Percentiles rank a stretch among this genome's conserved stretches.
Evolutionary conservation across 1,140 invertebrate genomes (phyloP).

Genomic region (Drosophila tsacasi): DNA sequence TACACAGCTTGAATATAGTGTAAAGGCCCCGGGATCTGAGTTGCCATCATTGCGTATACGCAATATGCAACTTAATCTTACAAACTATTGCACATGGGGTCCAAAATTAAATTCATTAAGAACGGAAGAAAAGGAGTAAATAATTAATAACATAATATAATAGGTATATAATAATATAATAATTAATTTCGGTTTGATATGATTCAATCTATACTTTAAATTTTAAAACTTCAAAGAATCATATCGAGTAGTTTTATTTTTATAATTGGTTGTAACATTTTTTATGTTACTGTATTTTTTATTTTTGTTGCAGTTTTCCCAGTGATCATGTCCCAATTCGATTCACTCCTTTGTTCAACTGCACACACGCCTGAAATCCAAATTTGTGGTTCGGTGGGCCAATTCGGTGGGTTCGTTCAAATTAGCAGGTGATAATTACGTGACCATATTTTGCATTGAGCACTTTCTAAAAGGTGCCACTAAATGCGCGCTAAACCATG

Average conservation of each 20-base stretch:
- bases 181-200: no score
- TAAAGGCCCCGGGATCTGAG: neutral
- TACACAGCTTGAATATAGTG: neutral
- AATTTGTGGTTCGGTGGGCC: conserved; percentile 47
- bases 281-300: neutral
- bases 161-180: no score
- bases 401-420: conserved; percentile 6
- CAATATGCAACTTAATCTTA: neutral
- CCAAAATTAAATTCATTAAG: no score
- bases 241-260: no score
- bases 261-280: neutral
- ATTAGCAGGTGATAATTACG: conserved; percentile 35
- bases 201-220: no score
- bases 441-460: conserved; percentile 14
- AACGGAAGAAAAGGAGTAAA: no score
- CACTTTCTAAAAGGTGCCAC: neutral
- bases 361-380: conserved; percentile 23
- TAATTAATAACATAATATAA: no score
- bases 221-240: no score
- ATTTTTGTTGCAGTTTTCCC: neutral
- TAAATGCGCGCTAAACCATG: neutral
- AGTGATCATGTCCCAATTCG: neutral
- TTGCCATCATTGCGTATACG: conserved; percentile 25
- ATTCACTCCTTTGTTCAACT: conserved; percentile 24
- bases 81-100: conserved; percentile 1